phyloP scores from a whole-genome alignment of 1,140 invertebrate genomes.

The Phymastichus coffea region DNA sequence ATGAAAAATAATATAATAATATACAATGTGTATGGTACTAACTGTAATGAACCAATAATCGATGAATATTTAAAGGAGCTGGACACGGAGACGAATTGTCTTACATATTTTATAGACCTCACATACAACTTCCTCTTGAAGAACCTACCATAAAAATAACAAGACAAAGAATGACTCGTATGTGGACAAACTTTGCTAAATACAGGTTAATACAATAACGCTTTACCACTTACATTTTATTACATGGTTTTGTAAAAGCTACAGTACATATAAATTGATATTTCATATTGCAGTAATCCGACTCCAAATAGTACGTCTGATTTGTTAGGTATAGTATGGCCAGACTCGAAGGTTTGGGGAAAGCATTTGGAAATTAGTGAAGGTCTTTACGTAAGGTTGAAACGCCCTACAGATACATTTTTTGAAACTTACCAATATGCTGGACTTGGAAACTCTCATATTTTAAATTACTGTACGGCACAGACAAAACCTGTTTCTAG shows the following conservation, averaged over 20 bases:
- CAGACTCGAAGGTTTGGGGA: not conserved
- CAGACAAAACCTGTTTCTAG: not conserved
- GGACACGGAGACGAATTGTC: conserved; percentile 12
- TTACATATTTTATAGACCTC: conserved; percentile 7
- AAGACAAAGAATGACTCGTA: not conserved
- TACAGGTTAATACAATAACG: not conserved
- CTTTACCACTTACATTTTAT: not conserved
- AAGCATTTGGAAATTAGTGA: conserved; percentile 1
- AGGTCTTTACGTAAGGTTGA: not conserved
- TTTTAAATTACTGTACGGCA: not conserved
- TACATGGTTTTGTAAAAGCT: too few species aligned
- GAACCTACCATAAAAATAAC: not conserved
- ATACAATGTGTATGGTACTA: too few species aligned
- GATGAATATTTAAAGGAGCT: conserved; percentile 7
- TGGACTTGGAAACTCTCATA: not conserved
- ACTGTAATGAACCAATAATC: too few species aligned
- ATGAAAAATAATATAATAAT: too few species aligned
- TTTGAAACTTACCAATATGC: not conserved
- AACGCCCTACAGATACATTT: not conserved
- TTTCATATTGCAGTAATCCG: conserved; percentile 4
- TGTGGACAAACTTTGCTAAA: conserved; percentile 16
- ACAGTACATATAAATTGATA: too few species aligned
- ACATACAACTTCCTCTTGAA: not conserved
- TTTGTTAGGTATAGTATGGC: conserved; percentile 2
- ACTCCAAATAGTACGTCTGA: not conserved